Percentiles rank a stretch among this genome's conserved stretches.
These are phyloP conservation scores for Augiades crinisus DNA, from an alignment of 2,888 invertebrate genomes.

Conservation along the genomic window DNA sequence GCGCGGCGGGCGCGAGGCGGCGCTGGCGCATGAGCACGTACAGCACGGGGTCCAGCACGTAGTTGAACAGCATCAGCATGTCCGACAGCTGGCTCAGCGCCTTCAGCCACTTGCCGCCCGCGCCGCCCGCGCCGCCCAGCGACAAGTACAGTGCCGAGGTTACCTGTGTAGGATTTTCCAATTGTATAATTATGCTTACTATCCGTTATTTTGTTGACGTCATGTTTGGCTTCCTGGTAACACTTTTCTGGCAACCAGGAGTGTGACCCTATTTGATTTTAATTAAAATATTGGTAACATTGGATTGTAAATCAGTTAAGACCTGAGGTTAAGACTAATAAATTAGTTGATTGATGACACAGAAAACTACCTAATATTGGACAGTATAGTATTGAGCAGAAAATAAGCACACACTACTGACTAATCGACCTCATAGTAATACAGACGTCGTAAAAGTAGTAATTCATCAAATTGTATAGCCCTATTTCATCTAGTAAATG, in stretches of 20 bases:
- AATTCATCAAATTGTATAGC: constrained; percentile 6
- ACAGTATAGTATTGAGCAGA: too few species aligned
- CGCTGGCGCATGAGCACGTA: constrained; percentile 87
- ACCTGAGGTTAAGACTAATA: too few species aligned
- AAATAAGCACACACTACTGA: too few species aligned
- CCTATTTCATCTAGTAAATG: constrained; percentile 7
- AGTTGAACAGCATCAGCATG: constrained; percentile 89
- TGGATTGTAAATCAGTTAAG: too few species aligned
- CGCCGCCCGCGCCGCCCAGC: constrained; percentile 54
- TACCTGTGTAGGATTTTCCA: constrained; percentile 45
- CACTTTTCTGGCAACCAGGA: too few species aligned
- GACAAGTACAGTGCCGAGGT: constrained; percentile 78
- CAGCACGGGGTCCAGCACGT: constrained; percentile 91
- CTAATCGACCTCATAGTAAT: neutral
- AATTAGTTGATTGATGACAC: too few species aligned
- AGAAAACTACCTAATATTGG: too few species aligned
- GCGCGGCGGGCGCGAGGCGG: constrained; percentile 43
- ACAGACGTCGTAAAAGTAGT: neutral
- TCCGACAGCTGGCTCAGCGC: constrained; percentile 83
- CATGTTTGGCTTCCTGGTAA: too few species aligned
- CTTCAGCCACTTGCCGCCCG: constrained; percentile 51
- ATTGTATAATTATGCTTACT: too few species aligned
- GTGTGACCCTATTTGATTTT: too few species aligned
- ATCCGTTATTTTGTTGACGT: neutral
- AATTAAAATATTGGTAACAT: too few species aligned